Evolutionary conservation across 1,140 invertebrate genomes (phyloP).

Genomic region (Neodiprion virginianus): DNA sequence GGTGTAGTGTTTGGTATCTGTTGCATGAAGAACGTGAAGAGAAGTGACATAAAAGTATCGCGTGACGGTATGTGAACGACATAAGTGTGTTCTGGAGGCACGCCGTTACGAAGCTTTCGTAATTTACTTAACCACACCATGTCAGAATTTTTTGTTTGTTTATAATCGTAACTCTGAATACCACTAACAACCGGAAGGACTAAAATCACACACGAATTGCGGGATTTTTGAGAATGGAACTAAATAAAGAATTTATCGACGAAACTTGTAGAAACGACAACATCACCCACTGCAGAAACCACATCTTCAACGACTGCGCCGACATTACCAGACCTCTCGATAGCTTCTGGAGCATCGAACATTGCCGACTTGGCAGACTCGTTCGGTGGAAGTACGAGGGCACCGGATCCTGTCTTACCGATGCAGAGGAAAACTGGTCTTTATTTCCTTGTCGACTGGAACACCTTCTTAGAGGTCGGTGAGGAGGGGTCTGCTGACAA

Average conservation of each 20-base stretch:
- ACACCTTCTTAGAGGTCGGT: constrained; percentile 82
- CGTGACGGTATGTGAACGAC: too few species aligned
- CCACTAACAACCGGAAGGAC: too few species aligned
- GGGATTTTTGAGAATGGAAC: not conserved
- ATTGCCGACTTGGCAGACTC: constrained; percentile 76
- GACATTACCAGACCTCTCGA: not conserved
- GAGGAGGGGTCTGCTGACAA: constrained; percentile 72
- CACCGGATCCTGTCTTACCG: constrained; percentile 66
- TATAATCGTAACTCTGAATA: too few species aligned
- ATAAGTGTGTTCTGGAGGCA: too few species aligned
- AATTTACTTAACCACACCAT: too few species aligned
- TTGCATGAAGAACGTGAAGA: too few species aligned
- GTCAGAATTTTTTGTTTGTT: too few species aligned
- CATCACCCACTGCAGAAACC: not conserved
- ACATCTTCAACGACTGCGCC: constrained; percentile 21
- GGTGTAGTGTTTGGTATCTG: too few species aligned
- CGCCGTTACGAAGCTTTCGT: too few species aligned
- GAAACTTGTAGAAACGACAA: constrained; percentile 9
- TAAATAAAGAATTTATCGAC: constrained; percentile 16
- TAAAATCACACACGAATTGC: not conserved
- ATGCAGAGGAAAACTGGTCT: constrained; percentile 75
- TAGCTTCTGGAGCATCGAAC: constrained; percentile 48
- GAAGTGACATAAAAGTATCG: too few species aligned
- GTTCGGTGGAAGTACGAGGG: constrained; percentile 69
- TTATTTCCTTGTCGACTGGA: constrained; percentile 85